phyloP scores from a whole-genome alignment of 2,888 invertebrate species.

The Agriopis marginaria region DNA sequence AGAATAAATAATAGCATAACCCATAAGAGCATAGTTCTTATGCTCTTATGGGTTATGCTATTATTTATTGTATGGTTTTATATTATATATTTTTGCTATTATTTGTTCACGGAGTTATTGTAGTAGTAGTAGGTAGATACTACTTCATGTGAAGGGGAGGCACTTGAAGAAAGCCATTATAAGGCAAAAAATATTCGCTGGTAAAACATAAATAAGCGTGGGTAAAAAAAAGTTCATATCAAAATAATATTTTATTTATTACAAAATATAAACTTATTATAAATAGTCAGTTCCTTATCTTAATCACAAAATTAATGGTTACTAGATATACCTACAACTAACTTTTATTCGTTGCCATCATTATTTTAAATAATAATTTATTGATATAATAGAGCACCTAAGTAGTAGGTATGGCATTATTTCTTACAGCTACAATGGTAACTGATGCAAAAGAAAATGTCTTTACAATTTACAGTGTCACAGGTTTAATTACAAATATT shows the following conservation, averaged over 20 bases:
- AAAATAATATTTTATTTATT: constrained; percentile 9
- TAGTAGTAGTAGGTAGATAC: no score
- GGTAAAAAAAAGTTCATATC: not conserved
- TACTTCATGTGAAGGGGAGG: no score
- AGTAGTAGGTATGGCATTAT: constrained; percentile 41
- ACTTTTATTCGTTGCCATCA: constrained; percentile 24
- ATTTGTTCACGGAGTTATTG: no score
- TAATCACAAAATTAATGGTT: constrained; percentile 32
- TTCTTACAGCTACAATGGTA: constrained; percentile 49
- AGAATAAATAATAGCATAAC: no score
- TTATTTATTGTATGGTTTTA: no score
- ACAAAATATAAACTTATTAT: constrained; percentile 28
- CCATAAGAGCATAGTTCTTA: no score
- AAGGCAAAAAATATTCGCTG: no score
- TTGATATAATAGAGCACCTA: not conserved
- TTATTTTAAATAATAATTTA: constrained; percentile 2
- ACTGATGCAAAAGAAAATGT: constrained; percentile 39
- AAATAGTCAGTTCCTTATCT: constrained; percentile 47
- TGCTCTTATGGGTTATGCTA: no score
- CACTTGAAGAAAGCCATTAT: no score
- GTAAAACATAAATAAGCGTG: no score
- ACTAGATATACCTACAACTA: constrained; percentile 5
- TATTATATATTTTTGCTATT: no score
- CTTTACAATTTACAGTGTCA: not conserved
- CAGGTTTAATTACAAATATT: not conserved